Conservation (phyloP, 2,113 vertebrate genomes). For the Zapornia atra region DNA sequence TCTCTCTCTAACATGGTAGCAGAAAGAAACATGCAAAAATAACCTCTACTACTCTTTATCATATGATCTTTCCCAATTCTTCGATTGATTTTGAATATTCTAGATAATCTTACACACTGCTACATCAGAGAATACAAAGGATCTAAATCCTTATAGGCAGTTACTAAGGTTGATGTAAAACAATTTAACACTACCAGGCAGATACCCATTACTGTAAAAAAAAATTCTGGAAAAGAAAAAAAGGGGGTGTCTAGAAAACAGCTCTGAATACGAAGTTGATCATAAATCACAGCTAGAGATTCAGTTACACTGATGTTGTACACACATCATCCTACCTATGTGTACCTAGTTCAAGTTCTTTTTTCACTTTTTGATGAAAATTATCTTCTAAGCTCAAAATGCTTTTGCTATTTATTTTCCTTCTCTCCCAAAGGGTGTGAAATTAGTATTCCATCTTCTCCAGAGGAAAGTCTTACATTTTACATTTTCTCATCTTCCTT, state of each 20-base stretch:
- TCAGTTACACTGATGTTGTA: neutral
- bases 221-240: neutral
- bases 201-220: neutral
- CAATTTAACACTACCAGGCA: neutral
- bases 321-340: fast-evolving
- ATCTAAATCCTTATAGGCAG: neutral
- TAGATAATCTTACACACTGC: neutral
- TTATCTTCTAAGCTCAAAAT: neutral
- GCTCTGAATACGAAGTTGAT: neutral
- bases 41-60: neutral
- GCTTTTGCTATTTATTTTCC: neutral
- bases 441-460: neutral
- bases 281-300: neutral
- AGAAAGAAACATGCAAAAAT: neutral
- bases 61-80: neutral
- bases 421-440: neutral
- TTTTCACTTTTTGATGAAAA: neutral
- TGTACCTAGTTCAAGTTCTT: neutral
- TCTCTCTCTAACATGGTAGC: neutral
- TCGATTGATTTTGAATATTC: neutral
- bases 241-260: neutral
- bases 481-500: neutral
- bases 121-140: neutral
- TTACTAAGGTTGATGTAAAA: neutral
- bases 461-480: neutral